Conservation (phyloP, 2,797 vertebrate species). For the Chelidonichthys spinosus region DNA sequence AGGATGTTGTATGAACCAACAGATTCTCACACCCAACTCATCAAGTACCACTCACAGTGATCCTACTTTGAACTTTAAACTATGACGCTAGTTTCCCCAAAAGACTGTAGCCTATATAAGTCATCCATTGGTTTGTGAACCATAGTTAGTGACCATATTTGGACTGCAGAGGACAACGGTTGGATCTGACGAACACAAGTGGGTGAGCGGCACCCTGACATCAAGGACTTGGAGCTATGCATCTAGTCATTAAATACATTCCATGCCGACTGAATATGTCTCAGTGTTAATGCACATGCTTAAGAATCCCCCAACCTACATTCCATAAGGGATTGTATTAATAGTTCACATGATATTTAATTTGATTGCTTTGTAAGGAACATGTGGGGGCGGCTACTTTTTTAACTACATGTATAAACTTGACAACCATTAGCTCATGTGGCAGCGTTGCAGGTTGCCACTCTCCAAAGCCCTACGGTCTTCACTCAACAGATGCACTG, state of each 20-base stretch:
- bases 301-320: constrained; percentile 23
- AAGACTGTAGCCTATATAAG: neutral
- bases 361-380: constrained; percentile 28
- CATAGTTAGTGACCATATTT: too few species aligned
- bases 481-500: constrained; percentile 30
- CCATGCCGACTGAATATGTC: neutral
- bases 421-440: constrained; percentile 42
- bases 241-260: neutral
- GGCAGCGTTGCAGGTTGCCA: constrained; percentile 2
- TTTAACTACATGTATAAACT: constrained; percentile 13
- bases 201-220: too few species aligned
- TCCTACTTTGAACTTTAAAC: too few species aligned
- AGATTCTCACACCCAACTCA: too few species aligned
- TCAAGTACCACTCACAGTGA: too few species aligned
- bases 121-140: too few species aligned
- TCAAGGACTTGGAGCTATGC: too few species aligned
- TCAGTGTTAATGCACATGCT: neutral
- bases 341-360: constrained; percentile 39
- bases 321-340: constrained; percentile 23
- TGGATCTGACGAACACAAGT: neutral
- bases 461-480: constrained; percentile 8
- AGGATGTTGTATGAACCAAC: neutral
- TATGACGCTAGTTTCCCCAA: neutral
- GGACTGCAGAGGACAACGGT: neutral
- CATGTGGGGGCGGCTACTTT: neutral